A percentile compares a stretch with the other conserved stretches of the same genome.
These are phyloP conservation scores for Matsumyia berberina DNA, from an alignment of 2,888 invertebrate genomes.

Conservation along the genomic window DNA sequence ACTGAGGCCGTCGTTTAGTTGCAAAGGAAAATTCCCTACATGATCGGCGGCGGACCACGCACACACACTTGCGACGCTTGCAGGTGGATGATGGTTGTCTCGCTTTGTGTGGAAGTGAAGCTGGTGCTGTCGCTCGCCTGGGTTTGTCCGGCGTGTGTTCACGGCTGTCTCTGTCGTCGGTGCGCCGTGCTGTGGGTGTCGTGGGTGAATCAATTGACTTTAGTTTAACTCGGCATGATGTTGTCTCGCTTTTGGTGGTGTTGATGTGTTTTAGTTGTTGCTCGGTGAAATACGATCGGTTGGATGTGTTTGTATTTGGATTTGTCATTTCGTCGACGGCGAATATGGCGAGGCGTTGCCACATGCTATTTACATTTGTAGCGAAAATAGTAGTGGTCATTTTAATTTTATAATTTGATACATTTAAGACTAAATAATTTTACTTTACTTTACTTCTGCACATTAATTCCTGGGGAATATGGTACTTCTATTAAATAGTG, in stretches of 20 bases:
- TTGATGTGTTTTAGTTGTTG: conserved; percentile 58
- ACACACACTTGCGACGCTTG: conserved; percentile 10
- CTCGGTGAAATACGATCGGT: conserved; percentile 70
- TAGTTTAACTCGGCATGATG: conserved; percentile 9
- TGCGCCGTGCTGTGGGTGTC: conserved; percentile 41
- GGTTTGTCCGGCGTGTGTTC: not conserved
- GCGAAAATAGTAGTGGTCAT: no score
- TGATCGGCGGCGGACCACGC: conserved; percentile 27
- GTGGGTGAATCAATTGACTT: conserved; percentile 62
- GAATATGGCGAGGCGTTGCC: not conserved
- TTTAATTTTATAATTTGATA: no score
- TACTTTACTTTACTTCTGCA: no score
- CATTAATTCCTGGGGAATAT: no score
- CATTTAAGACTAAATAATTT: no score
- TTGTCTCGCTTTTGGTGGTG: conserved; percentile 36
- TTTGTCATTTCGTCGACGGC: conserved; percentile 19
- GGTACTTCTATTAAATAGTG: no score
- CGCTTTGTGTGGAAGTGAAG: not conserved
- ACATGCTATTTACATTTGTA: no score
- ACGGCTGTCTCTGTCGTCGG: conserved; percentile 34
- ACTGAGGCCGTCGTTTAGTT: conserved; percentile 53
- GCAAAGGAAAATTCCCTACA: conserved; percentile 33
- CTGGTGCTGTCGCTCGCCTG: conserved; percentile 17
- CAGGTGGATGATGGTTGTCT: conserved; percentile 52
- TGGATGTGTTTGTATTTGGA: conserved; percentile 15